Conservation (phyloP, 1,140 invertebrate species). For the Pseudomyrmex gracilis region DNA sequence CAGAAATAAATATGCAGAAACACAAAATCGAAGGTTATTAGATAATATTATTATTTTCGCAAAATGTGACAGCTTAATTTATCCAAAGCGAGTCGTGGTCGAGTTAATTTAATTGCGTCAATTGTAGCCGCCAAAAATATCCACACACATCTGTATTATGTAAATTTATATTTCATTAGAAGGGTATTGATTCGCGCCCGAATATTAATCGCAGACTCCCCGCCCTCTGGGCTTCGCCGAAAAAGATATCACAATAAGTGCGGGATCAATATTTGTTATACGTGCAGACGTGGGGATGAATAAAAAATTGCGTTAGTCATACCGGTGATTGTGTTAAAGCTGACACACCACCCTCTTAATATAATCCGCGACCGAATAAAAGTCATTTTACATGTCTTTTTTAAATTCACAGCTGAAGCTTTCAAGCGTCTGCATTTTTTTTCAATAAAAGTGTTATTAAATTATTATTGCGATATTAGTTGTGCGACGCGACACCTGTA, state of each 20-base stretch:
- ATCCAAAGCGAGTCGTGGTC: neutral
- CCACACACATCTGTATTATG: constrained; percentile 29
- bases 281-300: constrained; percentile 36
- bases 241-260: constrained; percentile 53
- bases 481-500: neutral
- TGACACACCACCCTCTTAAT: constrained; percentile 48
- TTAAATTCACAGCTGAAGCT: constrained; percentile 41
- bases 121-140: constrained; percentile 38
- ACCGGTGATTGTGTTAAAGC: constrained; percentile 33
- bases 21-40: neutral
- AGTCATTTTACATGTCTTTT: constrained; percentile 47
- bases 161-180: constrained; percentile 61
- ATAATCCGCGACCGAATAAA: constrained; percentile 56
- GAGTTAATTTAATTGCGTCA: constrained; percentile 54
- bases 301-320: constrained; percentile 51
- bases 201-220: constrained; percentile 35
- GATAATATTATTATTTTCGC: constrained; percentile 27
- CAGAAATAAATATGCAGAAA: neutral
- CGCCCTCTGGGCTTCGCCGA: neutral
- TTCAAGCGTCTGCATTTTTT: neutral
- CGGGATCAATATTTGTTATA: constrained; percentile 57
- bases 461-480: constrained; percentile 29
- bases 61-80: neutral
- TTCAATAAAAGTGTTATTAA: constrained; percentile 11
- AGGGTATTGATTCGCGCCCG: constrained; percentile 43